Evolutionary conservation across 1,140 invertebrate species (phyloP), one percentile per base, ranked within the genome.

Genomic region (Orius insidiosus): DNA sequence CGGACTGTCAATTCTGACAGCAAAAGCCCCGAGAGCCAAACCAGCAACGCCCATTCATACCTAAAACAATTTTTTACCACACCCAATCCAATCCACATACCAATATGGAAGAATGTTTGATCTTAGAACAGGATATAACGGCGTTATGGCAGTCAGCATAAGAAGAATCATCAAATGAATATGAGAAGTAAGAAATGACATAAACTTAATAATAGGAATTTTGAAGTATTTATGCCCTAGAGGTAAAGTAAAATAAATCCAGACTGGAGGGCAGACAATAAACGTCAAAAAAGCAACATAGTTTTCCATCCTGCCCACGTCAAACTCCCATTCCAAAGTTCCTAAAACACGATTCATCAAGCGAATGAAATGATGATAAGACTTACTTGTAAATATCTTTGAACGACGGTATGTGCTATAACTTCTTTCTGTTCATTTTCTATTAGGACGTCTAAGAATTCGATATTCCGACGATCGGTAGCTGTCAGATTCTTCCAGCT

Each of bases 371-470:
- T 34, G 4, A 4, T 7, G 5, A 15, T 30, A 24, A 42, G 14
- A 63, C 70, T 72, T 68, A 80, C 78, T 75, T 82, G 79, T 45
- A 89, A 69, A 65, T 88, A 87, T 59, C 84, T 72, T 61, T 89
- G 85, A 30, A 89, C 85, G 37, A 86, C 83, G 2, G 83, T 85
- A 58, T 87, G 84, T 5, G 84, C 83, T 52, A 88, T 87, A 1
- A 96, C 92, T 68, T 94, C 88, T 62, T 98, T 98, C 59, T 97
- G 93, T 63, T 98, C 92, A 60, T 94, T 93, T 63, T 99, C 94
- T 53, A 98, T 98, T 5, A 98, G 70, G 0, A 98, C 88, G 61
- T 98, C 95, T 33, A 98, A 67, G 63, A 98, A 94, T 58, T 93
- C 89, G 32, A 88, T 80, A 54, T 90, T 93, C 49, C 86, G 67